Percentiles rank a stretch among this genome's conserved stretches.
Evolutionary conservation across 2,888 invertebrate species (phyloP).

Genomic region (Xiphydria camelus): DNA sequence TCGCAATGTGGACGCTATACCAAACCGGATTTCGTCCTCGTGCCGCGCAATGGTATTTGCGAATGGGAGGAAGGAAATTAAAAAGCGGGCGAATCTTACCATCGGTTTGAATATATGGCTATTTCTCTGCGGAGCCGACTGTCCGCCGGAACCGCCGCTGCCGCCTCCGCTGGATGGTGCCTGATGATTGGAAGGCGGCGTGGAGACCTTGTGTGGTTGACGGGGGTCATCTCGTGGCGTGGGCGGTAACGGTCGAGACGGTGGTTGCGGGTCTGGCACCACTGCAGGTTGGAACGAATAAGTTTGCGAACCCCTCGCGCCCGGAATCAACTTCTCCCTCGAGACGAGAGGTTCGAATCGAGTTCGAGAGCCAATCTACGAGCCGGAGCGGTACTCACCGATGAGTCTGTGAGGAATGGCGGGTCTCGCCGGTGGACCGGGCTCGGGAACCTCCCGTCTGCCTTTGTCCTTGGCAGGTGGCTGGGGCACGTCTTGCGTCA

Average conservation of each 20-base stretch:
- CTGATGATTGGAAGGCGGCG: constrained; percentile 55
- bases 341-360: too few species aligned
- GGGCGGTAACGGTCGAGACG: constrained; percentile 82
- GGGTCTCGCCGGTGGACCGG: constrained; percentile 85
- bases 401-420: constrained; percentile 90
- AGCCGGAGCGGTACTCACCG: constrained; percentile 56
- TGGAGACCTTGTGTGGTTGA: constrained; percentile 53
- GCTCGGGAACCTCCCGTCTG: constrained; percentile 68
- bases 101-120: constrained; percentile 88
- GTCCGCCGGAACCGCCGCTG: constrained; percentile 49
- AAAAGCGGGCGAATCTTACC: constrained; percentile 66
- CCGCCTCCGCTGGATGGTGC: constrained; percentile 51
- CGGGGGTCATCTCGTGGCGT: constrained; percentile 71
- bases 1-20: too few species aligned
- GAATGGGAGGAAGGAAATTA: not conserved
- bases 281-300: constrained; percentile 56
- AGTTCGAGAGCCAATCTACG: too few species aligned
- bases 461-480: constrained; percentile 42
- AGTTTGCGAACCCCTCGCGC: not conserved
- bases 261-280: constrained; percentile 84
- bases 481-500: constrained; percentile 61
- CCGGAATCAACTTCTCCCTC: too few species aligned
- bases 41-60: too few species aligned
- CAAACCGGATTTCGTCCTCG: too few species aligned
- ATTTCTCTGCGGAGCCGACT: constrained; percentile 75